A percentile compares a stretch with the other conserved stretches of the same genome.
Conservation (phyloP, 2,113 vertebrate genomes). For the Chiloscyllium plagiosum region DNA sequence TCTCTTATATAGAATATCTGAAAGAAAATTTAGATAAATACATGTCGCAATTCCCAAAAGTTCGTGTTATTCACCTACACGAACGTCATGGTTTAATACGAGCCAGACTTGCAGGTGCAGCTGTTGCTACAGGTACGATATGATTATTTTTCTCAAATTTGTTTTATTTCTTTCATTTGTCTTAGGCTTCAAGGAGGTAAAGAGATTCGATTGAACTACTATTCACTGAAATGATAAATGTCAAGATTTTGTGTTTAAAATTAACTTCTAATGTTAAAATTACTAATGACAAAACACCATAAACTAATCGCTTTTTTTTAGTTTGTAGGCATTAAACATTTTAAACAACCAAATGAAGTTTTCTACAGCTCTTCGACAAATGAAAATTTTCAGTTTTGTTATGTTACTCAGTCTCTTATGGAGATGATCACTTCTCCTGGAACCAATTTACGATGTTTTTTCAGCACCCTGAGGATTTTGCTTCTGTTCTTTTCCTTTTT, state of each 20-base stretch:
- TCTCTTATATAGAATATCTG: conserved; percentile 65
- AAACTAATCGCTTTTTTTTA: neutral
- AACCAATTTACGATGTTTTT: neutral
- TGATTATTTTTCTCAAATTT: conserved; percentile 37
- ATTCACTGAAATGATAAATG: neutral
- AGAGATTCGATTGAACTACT: neutral
- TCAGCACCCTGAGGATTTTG: neutral
- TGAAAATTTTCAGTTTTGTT: neutral
- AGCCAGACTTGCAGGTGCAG: conserved; percentile 78
- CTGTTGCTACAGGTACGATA: conserved; percentile 70
- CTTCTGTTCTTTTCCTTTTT: neutral
- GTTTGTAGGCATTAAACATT: neutral
- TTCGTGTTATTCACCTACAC: conserved; percentile 75
- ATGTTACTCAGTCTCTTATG: neutral
- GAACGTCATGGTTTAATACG: conserved; percentile 88
- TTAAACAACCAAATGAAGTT: neutral
- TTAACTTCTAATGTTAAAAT: neutral
- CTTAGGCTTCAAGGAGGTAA: neutral
- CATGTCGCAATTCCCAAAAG: conserved; percentile 81
- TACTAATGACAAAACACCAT: neutral
- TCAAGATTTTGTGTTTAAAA: neutral
- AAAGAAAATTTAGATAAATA: conserved; percentile 76
- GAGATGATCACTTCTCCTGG: neutral
- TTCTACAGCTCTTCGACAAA: neutral
- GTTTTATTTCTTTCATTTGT: neutral